A percentile compares a stretch with the other conserved stretches of the same genome.
These are phyloP conservation scores for Muntiacus muntjak DNA, from an alignment of 2,113 vertebrate species.

Conservation along the genomic window DNA sequence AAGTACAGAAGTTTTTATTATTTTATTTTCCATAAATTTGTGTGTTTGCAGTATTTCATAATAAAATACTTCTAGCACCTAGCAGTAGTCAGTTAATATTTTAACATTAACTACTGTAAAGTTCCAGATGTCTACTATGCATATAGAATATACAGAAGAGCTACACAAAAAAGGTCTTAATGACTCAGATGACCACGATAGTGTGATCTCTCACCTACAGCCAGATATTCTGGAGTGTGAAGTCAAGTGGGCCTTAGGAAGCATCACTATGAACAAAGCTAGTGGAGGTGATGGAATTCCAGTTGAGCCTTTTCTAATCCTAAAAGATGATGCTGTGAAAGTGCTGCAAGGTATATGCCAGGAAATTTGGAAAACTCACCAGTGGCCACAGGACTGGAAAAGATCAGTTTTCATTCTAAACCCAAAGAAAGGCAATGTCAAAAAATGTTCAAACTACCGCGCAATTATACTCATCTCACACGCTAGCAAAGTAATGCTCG, in stretches of 20 bases:
- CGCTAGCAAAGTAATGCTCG: neutral
- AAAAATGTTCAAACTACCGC: neutral
- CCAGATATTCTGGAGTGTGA: neutral
- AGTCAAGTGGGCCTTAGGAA: neutral
- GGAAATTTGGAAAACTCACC: neutral
- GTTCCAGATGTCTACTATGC: neutral
- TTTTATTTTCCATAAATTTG: neutral
- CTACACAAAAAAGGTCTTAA: neutral
- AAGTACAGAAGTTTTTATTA: neutral
- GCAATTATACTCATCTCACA: neutral
- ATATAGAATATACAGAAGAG: neutral
- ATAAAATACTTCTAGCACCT: neutral
- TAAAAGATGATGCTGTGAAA: neutral
- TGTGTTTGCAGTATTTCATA: neutral
- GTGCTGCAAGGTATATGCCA: neutral
- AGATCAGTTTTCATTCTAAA: neutral
- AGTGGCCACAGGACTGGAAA: neutral
- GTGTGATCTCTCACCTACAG: neutral
- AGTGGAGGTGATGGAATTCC: neutral
- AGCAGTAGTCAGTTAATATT: neutral
- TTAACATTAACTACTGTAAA: neutral
- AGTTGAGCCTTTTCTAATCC: neutral
- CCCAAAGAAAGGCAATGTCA: neutral
- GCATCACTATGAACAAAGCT: neutral
- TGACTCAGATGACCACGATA: neutral